Evolutionary conservation across 2,113 vertebrate species (phyloP).

Genomic region (Neofelis nebulosa): DNA sequence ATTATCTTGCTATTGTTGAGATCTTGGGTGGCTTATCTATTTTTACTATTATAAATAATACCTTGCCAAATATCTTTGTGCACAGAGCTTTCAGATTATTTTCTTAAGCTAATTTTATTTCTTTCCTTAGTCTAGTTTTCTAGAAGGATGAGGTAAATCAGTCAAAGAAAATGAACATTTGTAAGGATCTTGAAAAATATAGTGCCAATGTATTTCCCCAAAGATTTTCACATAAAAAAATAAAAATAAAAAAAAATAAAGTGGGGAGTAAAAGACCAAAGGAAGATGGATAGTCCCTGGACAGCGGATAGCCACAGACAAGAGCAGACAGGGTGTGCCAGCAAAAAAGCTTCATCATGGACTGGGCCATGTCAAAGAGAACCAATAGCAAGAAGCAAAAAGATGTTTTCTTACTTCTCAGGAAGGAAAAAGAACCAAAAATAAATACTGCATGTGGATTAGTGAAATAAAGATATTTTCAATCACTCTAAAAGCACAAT

Average conservation of each 20-base stretch:
- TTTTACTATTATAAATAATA: constrained; percentile 7
- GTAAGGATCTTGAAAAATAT: neutral
- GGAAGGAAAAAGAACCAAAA: neutral
- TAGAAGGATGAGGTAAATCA: neutral
- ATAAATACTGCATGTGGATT: neutral
- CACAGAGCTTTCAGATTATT: neutral
- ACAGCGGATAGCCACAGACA: neutral
- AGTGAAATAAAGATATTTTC: constrained; percentile 46
- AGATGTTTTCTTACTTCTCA: neutral
- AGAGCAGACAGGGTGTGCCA: neutral
- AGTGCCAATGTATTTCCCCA: constrained; percentile 2
- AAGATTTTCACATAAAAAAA: neutral
- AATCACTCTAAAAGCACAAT: neutral
- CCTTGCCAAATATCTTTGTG: constrained; percentile 10
- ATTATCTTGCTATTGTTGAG: neutral
- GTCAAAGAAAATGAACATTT: neutral
- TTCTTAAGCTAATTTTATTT: constrained; percentile 50
- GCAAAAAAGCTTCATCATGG: neutral
- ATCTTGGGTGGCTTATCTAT: neutral
- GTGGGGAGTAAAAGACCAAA: neutral
- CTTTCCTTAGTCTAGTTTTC: constrained; percentile 31
- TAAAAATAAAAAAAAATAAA: neutral
- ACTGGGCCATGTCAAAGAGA: neutral
- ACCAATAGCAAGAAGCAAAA: neutral
- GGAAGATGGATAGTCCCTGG: neutral